Evolutionary conservation across 1,140 invertebrate species (phyloP).

Genomic region (Lepidurus packardi): DNA sequence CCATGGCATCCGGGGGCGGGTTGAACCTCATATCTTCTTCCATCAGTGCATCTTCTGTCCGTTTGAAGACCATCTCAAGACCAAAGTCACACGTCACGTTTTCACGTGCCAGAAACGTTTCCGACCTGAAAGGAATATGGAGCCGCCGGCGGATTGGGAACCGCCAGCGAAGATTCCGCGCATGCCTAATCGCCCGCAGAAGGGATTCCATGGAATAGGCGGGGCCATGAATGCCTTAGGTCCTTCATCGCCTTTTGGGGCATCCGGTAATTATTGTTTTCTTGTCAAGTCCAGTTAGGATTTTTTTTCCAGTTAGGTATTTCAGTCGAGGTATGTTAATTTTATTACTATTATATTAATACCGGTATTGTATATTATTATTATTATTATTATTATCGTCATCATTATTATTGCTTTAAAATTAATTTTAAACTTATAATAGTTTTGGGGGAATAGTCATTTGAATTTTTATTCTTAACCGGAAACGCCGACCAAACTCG

Average conservation of each 20-base stretch:
- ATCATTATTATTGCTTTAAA: background rate
- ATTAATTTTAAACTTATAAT: background rate
- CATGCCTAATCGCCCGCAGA: conserved; percentile 51
- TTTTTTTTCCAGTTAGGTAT: background rate
- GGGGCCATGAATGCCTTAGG: conserved; percentile 1
- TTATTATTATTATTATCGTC: background rate
- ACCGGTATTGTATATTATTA: background rate
- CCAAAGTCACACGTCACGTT: conserved; percentile 81
- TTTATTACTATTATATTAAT: background rate
- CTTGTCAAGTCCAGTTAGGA: background rate
- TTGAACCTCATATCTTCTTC: conserved; percentile 76
- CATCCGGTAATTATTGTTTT: background rate
- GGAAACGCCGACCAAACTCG: conserved; percentile 48
- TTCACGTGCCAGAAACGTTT: conserved; percentile 87
- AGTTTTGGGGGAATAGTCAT: background rate
- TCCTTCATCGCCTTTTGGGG: background rate
- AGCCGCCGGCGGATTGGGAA: conserved; percentile 80
- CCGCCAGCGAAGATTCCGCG: conserved; percentile 84
- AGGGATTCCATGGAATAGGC: background rate
- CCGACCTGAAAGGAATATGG: conserved; percentile 73
- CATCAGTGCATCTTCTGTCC: conserved; percentile 91
- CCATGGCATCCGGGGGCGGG: conserved; percentile 71
- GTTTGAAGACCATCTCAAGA: conserved; percentile 89
- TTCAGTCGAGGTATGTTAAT: background rate
- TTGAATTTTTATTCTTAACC: background rate